Percentiles rank a stretch among this genome's conserved stretches.
Conservation (phyloP, 2,797 vertebrate species). For the Sebastiscus albofasciatus region DNA sequence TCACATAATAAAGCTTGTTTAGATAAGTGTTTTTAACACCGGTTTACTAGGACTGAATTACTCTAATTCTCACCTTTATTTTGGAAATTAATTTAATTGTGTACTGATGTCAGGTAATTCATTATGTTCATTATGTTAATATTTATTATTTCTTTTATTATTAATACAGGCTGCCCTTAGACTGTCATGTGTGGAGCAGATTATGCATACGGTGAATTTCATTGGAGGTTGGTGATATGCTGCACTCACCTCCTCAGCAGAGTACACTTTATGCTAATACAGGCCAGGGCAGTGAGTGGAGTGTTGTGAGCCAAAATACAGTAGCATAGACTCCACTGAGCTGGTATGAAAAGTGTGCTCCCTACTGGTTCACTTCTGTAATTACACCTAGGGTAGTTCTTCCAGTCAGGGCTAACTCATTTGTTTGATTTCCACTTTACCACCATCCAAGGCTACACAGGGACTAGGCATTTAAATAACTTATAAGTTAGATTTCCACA, state of each 20-base stretch:
- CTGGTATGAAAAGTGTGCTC: slow-evolving; percentile 70
- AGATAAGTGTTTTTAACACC: background rate
- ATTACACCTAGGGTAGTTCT: slow-evolving; percentile 56
- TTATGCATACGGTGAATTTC: background rate
- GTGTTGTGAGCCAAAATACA: background rate
- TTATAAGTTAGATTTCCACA: background rate
- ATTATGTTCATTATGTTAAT: background rate
- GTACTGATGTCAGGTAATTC: background rate
- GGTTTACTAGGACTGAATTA: background rate
- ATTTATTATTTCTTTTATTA: background rate
- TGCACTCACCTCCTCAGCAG: background rate
- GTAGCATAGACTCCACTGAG: background rate
- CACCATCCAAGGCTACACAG: background rate
- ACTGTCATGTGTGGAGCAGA: background rate
- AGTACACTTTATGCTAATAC: background rate
- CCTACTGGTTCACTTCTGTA: slow-evolving; percentile 59
- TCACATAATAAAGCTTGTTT: background rate
- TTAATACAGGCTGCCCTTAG: background rate
- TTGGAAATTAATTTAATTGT: background rate
- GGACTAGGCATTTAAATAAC: background rate
- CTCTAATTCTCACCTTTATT: background rate
- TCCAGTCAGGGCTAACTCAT: background rate
- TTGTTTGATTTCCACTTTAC: background rate
- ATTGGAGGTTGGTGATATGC: background rate
- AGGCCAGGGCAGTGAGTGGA: background rate